Evolutionary conservation across 2,888 invertebrate species (phyloP).

Genomic region (Cheilosia variabilis): DNA sequence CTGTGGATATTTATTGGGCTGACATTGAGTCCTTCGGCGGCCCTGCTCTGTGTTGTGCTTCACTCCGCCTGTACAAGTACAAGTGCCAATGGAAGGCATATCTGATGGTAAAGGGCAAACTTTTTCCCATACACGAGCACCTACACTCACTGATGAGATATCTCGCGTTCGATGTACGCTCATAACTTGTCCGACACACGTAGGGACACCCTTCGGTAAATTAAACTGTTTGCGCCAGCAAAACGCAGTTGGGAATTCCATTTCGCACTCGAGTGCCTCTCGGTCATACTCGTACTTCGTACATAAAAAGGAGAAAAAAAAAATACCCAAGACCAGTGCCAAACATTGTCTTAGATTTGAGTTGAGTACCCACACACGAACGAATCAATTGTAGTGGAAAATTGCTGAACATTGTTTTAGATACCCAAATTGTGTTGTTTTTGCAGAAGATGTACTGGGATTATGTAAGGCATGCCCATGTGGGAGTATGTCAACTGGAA

Average conservation of each 20-base stretch:
- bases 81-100: constrained; percentile 6
- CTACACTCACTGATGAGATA: neutral
- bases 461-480: constrained; percentile 2
- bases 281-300: neutral
- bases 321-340: neutral
- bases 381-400: constrained; percentile 43
- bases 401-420: constrained; percentile 47
- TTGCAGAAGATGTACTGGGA: constrained; percentile 9
- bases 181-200: neutral
- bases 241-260: constrained; percentile 38
- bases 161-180: neutral
- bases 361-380: neutral
- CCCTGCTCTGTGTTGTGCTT: neutral
- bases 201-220: neutral
- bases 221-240: constrained; percentile 15
- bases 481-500: neutral
- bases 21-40: neutral
- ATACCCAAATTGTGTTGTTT: constrained; percentile 15
- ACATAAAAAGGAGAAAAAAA: neutral
- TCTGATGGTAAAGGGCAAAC: constrained; percentile 1
- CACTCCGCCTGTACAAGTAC: neutral
- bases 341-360: neutral
- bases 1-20: constrained; percentile 41
- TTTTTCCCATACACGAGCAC: neutral
- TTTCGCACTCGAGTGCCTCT: constrained; percentile 46